phyloP scores from a whole-genome alignment of 2,797 vertebrate species.

The Linurgus olivaceus region DNA sequence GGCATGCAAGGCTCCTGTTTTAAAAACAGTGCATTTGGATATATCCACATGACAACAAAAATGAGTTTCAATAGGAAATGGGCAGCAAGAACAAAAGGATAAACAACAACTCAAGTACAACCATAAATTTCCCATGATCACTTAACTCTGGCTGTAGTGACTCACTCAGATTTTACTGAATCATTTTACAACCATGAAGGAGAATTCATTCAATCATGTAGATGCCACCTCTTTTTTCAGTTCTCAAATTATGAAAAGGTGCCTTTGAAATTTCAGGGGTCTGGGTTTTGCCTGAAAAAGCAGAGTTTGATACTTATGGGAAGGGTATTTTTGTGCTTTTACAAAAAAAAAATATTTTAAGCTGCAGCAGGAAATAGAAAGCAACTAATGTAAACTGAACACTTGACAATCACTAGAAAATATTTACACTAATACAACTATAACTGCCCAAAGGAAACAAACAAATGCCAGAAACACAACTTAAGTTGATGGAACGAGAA shows the following conservation, averaged over 20 bases:
- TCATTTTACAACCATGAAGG: background rate
- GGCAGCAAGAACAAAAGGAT: background rate
- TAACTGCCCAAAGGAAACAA: constrained; percentile 61
- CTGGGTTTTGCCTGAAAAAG: background rate
- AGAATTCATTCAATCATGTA: background rate
- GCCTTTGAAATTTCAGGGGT: background rate
- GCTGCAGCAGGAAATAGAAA: constrained; percentile 53
- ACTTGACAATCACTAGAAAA: constrained; percentile 56
- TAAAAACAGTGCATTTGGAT: background rate
- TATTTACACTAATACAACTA: constrained; percentile 48
- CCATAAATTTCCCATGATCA: background rate
- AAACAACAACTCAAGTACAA: background rate
- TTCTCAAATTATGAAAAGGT: background rate
- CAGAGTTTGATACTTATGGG: background rate
- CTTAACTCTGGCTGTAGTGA: background rate
- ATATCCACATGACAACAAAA: background rate
- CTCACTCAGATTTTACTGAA: background rate
- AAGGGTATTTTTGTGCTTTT: background rate
- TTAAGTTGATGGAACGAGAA: constrained; percentile 43
- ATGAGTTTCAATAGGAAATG: background rate
- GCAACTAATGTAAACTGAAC: constrained; percentile 43
- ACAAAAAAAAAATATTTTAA: background rate
- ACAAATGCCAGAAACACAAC: constrained; percentile 49
- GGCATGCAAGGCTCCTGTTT: background rate
- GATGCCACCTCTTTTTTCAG: background rate